These are phyloP conservation scores for Trichacis sp. DNA, from an alignment of 2,888 invertebrate species.

Conservation along the genomic window DNA sequence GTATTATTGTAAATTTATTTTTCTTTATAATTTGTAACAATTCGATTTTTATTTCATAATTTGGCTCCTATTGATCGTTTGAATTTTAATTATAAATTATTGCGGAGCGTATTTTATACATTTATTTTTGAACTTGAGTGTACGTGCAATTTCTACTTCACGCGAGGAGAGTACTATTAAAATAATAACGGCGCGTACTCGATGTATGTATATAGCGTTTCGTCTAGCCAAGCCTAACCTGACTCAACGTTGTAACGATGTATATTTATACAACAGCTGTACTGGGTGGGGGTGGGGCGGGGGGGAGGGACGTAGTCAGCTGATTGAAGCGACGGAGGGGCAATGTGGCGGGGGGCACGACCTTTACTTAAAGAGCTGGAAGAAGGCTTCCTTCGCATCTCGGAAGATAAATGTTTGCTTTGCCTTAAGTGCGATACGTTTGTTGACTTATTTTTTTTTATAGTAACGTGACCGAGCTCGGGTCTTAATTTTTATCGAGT, in stretches of 20 bases:
- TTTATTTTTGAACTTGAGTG: too few relatives aligned
- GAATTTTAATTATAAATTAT: too few relatives aligned
- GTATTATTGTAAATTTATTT: too few relatives aligned
- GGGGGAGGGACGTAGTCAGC: slow-evolving; percentile 58
- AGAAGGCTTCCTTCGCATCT: slow-evolving; percentile 53
- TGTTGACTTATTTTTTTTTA: slow-evolving; percentile 38
- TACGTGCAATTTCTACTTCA: too few relatives aligned
- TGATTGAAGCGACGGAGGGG: slow-evolving; percentile 61
- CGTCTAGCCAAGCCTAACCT: slow-evolving; percentile 59
- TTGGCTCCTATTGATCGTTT: too few relatives aligned
- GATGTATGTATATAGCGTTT: slow-evolving; percentile 47
- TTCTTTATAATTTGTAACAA: too few relatives aligned
- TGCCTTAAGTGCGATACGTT: slow-evolving; percentile 32
- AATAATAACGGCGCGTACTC: slow-evolving; percentile 49
- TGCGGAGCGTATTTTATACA: too few relatives aligned
- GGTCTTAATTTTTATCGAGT: too few relatives aligned
- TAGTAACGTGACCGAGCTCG: too few relatives aligned
- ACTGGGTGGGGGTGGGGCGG: slow-evolving; percentile 22
- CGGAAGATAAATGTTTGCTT: slow-evolving; percentile 39
- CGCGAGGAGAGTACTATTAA: slow-evolving; percentile 18
- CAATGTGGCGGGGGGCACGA: slow-evolving; percentile 56
- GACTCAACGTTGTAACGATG: slow-evolving; percentile 55
- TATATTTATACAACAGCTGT: slow-evolving; percentile 63
- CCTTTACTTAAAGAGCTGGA: slow-evolving; percentile 61
- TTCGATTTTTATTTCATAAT: too few relatives aligned